phyloP scores from a whole-genome alignment of 1,140 invertebrate genomes.

The Drosophila prosaltans region DNA sequence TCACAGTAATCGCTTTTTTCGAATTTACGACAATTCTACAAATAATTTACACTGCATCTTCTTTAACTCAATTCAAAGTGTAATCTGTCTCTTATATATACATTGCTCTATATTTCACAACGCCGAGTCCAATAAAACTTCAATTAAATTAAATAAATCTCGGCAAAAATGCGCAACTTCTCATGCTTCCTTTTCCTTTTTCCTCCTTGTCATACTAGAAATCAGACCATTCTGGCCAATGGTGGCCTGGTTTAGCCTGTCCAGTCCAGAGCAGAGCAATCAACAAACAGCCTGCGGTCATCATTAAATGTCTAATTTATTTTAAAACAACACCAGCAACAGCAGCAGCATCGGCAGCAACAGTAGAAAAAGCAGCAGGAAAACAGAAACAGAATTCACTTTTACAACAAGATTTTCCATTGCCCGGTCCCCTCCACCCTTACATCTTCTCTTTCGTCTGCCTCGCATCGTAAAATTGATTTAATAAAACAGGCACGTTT shows the following conservation, averaged over 20 bases:
- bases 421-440: conserved; percentile 36
- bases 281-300: conserved; percentile 77
- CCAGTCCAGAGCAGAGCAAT: conserved; percentile 58
- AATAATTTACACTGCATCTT: conserved; percentile 13
- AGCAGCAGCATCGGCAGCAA: conserved; percentile 12
- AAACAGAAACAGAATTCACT: conserved; percentile 62
- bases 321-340: conserved; percentile 65
- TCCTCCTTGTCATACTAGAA: conserved; percentile 4
- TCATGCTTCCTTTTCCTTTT: neutral
- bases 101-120: conserved; percentile 56
- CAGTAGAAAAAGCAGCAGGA: conserved; percentile 33
- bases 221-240: neutral
- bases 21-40: conserved; percentile 1
- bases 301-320: conserved; percentile 82
- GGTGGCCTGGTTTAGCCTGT: conserved; percentile 1
- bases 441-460: neutral
- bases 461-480: conserved; percentile 66
- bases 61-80: conserved; percentile 13
- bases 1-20: neutral
- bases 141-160: conserved; percentile 82
- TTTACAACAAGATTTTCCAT: conserved; percentile 72
- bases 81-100: conserved; percentile 20
- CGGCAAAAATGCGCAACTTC: conserved; percentile 59
- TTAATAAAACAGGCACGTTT: conserved; percentile 80
- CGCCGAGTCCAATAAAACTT: conserved; percentile 69